A percentile compares a stretch with the other conserved stretches of the same genome.
Conservation (phyloP, 1,140 invertebrate species). For the Drusus annulatus region DNA sequence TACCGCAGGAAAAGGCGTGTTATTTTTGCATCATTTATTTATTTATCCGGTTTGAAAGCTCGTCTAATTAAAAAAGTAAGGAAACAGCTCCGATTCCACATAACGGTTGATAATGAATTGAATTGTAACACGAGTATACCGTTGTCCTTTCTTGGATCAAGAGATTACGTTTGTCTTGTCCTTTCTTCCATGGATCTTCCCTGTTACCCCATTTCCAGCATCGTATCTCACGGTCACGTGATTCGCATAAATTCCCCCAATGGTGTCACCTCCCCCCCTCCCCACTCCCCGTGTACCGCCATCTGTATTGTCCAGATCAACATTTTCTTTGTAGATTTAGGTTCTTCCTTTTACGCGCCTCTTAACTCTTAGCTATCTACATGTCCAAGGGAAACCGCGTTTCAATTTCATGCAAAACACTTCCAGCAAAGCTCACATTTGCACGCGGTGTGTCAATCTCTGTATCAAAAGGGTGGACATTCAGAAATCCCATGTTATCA, state of each 20-base stretch:
- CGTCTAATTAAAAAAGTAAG: not conserved
- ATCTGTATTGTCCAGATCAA: conserved; percentile 9
- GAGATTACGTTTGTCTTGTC: conserved; percentile 16
- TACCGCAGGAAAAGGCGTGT: not conserved
- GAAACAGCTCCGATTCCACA: not conserved
- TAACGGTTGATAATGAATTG: conserved; percentile 9
- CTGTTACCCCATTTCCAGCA: not conserved
- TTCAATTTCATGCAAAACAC: not conserved
- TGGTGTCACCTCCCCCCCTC: not conserved
- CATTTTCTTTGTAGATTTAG: conserved; percentile 17
- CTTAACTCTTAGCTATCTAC: not conserved
- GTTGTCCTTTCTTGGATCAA: not conserved
- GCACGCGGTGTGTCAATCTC: too few relatives aligned
- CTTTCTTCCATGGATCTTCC: not conserved
- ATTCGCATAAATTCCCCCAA: conserved; percentile 8
- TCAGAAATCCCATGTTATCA: too few relatives aligned
- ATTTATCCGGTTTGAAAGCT: not conserved
- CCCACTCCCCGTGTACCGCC: not conserved
- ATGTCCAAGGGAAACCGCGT: not conserved
- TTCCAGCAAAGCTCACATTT: too few relatives aligned
- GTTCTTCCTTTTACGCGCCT: conserved; percentile 2
- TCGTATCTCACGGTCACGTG: conserved; percentile 12
- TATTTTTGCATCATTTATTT: not conserved
- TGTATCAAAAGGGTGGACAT: too few relatives aligned
- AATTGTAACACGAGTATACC: not conserved